Conservation (phyloP, 2,888 invertebrate genomes). For the Morpho achilles region DNA sequence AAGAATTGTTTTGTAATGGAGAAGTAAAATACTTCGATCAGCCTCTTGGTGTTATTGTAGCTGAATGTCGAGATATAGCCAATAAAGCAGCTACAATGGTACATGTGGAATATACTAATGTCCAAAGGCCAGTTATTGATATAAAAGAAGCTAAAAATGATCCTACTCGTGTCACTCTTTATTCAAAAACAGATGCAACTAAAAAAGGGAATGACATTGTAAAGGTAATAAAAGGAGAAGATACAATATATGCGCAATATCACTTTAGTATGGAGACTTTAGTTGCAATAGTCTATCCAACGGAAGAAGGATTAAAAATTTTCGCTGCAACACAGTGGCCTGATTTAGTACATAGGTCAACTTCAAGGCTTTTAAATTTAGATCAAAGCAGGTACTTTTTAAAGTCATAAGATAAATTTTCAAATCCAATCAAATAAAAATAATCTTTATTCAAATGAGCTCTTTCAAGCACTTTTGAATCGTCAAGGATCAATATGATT, state of each 20-base stretch:
- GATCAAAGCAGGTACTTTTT: conserved; percentile 69
- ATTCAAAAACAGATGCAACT: conserved; percentile 31
- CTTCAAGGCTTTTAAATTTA: conserved; percentile 71
- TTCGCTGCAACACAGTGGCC: conserved; percentile 78
- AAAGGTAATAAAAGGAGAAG: conserved; percentile 44
- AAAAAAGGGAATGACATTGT: conserved; percentile 35
- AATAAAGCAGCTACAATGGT: conserved; percentile 74
- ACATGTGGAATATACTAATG: conserved; percentile 66
- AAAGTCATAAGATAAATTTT: neutral
- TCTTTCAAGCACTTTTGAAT: no score
- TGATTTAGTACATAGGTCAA: conserved; percentile 65
- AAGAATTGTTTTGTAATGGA: conserved; percentile 72
- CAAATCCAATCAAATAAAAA: no score
- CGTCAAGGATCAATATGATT: no score
- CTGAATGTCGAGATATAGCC: conserved; percentile 70
- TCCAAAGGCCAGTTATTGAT: conserved; percentile 44
- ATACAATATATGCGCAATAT: conserved; percentile 74
- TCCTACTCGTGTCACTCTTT: conserved; percentile 32
- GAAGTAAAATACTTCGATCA: conserved; percentile 81
- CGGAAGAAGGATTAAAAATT: conserved; percentile 82
- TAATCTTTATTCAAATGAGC: no score
- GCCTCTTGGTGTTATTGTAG: conserved; percentile 82
- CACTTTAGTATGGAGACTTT: conserved; percentile 84
- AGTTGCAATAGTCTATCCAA: conserved; percentile 76
- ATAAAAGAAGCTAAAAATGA: conserved; percentile 40